Percentiles rank a stretch among this genome's conserved stretches.
These are phyloP conservation scores for Halcyon chelicuti DNA, from an alignment of 2,797 vertebrate species.

Conservation along the genomic window DNA sequence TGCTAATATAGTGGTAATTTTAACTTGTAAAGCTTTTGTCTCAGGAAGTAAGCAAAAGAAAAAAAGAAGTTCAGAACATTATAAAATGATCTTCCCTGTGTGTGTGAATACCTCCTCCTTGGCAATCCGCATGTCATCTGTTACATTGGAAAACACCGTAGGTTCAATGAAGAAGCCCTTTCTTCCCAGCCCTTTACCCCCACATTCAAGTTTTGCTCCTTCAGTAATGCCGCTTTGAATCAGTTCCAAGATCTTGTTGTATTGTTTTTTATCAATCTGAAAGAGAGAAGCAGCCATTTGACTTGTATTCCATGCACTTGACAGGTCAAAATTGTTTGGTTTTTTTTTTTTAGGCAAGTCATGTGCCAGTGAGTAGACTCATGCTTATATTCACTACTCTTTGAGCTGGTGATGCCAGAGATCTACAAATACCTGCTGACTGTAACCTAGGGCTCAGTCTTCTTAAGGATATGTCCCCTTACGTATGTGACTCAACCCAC, in stretches of 20 bases:
- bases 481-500: background rate
- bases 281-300: background rate
- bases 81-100: background rate
- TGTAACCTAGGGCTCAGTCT: background rate
- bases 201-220: slow-evolving; percentile 95
- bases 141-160: slow-evolving; percentile 96
- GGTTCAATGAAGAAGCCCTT: slow-evolving; percentile 98
- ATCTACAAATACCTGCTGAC: background rate
- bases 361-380: background rate
- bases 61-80: background rate
- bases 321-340: background rate
- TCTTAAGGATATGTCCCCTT: background rate
- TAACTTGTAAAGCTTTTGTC: background rate
- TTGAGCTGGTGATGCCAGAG: background rate
- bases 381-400: background rate
- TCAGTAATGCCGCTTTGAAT: slow-evolving; percentile 94
- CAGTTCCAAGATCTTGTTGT: slow-evolving; percentile 92
- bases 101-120: slow-evolving; percentile 90
- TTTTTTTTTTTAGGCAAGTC: background rate
- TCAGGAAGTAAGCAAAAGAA: background rate
- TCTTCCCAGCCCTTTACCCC: slow-evolving; percentile 90
- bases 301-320: background rate
- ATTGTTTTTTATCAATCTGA: slow-evolving; percentile 94
- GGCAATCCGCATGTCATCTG: slow-evolving; percentile 95
- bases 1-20: background rate